Evolutionary conservation across 2,797 vertebrate species (phyloP), one percentile per base, ranked within the genome.

Genomic region (Rhinophrynus dorsalis): DNA sequence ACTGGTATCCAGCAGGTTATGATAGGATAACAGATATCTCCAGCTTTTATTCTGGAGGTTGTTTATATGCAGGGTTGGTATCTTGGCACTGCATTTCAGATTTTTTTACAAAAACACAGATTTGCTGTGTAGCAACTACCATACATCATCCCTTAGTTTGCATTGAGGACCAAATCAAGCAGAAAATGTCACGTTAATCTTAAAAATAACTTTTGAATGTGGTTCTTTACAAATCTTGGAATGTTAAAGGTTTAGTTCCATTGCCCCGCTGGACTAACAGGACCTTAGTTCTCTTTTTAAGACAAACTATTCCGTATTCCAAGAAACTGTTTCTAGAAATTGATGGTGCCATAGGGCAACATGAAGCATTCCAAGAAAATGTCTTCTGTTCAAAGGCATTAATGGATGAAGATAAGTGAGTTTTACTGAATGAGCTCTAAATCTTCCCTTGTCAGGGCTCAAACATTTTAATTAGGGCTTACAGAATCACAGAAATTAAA

Each of bases 361-460:
- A 56, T 57, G 52, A 66, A 66, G 62, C 60, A 52, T 47, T 73
- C 70, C 62, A 67, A 73, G 62, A 73, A 73, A 66, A 73, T 67
- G 70, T 73, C 70, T 66, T 44, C 55, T 54, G 37, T 30, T 73
- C 35, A 35, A 66, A 73, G 38, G 29, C 55, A 47, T 54, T 73
- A 73, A 73, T 66, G 47, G 58, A 73, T 73, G 70, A 73, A 73
- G 70, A 73, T 54, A 73, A 73, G 55, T 67, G 70, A 73, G 38
- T 33, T 60, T 59, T 45, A 73, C 69, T 73, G 69, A 66, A 73
- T 73, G 32, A 33, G 55, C 40, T 44, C 45, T 73, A 67, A 73
- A 73, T 73, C 70, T 66, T 66, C 42, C 35, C 62, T 9, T 60
- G 70, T 45, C 54, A 38, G 11, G 29, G 32, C 54, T 21, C 29